A percentile compares a stretch with the other conserved stretches of the same genome.
Conservation (phyloP, 2,113 vertebrate species). For the Barnardius zonarius region DNA sequence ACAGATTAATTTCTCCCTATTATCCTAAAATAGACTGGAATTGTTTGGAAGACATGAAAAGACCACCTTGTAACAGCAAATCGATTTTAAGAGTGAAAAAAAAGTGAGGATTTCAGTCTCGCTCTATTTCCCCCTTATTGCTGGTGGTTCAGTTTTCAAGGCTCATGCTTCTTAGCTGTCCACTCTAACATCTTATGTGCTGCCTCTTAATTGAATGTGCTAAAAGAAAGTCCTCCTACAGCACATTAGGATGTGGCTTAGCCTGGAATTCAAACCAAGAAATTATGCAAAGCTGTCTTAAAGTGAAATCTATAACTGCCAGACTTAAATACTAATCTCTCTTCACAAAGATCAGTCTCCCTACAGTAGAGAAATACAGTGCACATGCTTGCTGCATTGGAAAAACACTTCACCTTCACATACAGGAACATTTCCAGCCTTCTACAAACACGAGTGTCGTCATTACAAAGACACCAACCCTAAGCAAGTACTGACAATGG, state of each 20-base stretch:
- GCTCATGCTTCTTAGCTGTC: neutral
- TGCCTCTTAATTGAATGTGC: neutral
- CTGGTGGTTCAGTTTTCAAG: conserved; percentile 22
- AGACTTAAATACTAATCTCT: neutral
- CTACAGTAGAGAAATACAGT: neutral
- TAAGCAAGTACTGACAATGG: conserved; percentile 21
- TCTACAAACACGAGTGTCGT: neutral
- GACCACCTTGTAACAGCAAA: neutral
- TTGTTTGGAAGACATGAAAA: neutral
- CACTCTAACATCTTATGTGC: neutral
- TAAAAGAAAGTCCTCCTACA: neutral
- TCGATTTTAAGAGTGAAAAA: neutral
- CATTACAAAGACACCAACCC: neutral
- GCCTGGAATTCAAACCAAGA: neutral
- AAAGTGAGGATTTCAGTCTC: neutral
- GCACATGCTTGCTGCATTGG: neutral
- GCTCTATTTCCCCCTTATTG: neutral
- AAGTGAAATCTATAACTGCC: neutral
- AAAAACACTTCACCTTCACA: neutral
- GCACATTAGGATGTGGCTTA: neutral
- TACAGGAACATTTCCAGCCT: neutral
- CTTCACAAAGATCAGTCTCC: neutral
- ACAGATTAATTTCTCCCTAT: neutral
- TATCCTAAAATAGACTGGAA: neutral
- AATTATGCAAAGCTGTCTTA: conserved; percentile 6